Base-by-base conservation (phyloP, 2,888 invertebrate genomes). In the Monochamus alternatus region DNA sequence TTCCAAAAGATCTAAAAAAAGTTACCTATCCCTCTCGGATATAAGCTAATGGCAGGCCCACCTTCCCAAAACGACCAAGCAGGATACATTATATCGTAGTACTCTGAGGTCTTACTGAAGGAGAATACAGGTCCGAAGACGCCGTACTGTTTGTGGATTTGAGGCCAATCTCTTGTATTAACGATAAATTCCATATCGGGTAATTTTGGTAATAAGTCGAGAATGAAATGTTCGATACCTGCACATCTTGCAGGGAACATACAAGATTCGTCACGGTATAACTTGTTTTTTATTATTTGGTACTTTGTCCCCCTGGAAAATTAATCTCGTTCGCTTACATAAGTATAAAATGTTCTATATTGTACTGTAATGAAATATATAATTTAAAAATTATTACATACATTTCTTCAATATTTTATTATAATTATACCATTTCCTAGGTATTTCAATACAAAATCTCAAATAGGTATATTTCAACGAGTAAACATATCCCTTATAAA, bases 11-110 rank as follows among this genome's bases (percentile, higher is more conserved):
- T 8, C 5, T 32, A 1, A 10, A 66, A 8, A 38, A 43, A 2
- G 58, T 81, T 82, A 87, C 89, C 89, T 79, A 98, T 93, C 30
- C 98, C 98, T 71, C 93, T 94, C 0, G 98, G 98, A 89, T 98
- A 98, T 9, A 98, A 90, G 52, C 95, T 93, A 82, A 98, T 98
- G 0, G 98, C 98, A 12, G 99, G 99, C 0, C 99, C 99, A 38
- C 98, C 98, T 89, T 97, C 97, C 98, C 98, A 98, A 89, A 99
- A 99, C 58, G 97, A 94, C 98, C 98, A 99, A 0, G 98, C 96
- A 0, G 98, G 98, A 87, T 96, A 96, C 93, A 96, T 95, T 77
- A 99, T 97, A 87, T 99, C 99, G 87, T 92, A 91, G 89, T 96
- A 96, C 51, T 96, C 94, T 59, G 88, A 85, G 0, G 95, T 94